These are phyloP conservation scores for Myotis pilosus DNA, from an alignment of 2,797 vertebrate species.

Conservation along the genomic window DNA sequence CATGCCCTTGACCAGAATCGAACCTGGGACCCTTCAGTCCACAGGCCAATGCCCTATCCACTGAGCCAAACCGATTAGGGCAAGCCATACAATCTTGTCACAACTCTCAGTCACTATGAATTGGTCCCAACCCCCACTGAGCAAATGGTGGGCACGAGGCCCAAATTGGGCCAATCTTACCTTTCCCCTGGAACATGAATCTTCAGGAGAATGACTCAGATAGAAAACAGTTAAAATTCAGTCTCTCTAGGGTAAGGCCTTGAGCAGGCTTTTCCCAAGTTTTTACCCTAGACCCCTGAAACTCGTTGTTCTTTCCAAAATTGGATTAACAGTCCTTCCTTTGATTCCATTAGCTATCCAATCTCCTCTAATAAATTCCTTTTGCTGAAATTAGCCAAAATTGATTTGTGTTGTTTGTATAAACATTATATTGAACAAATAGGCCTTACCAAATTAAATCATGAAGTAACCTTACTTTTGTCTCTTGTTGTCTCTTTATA, in stretches of 20 bases:
- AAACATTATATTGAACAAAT: not conserved
- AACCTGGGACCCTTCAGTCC: no score
- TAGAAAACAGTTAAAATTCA: not conserved
- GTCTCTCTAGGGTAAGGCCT: not conserved
- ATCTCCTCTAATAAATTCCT: not conserved
- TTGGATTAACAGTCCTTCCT: conserved; percentile 1
- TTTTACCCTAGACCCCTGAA: not conserved
- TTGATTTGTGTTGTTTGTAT: not conserved
- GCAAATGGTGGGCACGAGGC: not conserved
- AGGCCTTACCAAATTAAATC: conserved; percentile 13
- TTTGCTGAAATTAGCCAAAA: conserved; percentile 23
- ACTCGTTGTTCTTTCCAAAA: not conserved
- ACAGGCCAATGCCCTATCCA: no score
- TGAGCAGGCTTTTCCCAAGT: not conserved
- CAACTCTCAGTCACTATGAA: not conserved
- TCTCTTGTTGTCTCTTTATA: not conserved
- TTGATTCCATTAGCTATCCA: not conserved
- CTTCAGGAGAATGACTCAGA: not conserved
- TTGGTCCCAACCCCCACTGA: not conserved
- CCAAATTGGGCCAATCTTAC: not conserved
- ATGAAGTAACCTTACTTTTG: not conserved
- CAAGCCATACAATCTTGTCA: not conserved
- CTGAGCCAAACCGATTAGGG: no score
- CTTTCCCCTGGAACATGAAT: not conserved
- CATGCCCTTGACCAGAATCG: no score